phyloP scores from a whole-genome alignment of 1,140 invertebrate species.

The Eueides isabella region DNA sequence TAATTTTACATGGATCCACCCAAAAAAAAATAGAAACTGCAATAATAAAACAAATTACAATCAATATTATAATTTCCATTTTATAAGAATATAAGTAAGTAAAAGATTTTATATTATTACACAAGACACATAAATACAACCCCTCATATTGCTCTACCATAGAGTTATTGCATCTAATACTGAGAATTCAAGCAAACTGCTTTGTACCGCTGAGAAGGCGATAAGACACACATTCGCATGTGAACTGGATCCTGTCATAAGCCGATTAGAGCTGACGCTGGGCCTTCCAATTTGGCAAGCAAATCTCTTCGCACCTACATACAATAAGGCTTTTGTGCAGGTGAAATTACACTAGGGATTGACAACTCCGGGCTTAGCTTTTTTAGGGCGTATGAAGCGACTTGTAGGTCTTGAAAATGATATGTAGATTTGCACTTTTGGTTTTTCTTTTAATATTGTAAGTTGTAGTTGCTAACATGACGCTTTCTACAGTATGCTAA shows the following conservation, averaged over 20 bases:
- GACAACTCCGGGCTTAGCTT: slow-evolving; percentile 36
- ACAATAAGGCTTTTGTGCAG: slow-evolving; percentile 51
- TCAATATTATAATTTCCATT: too few relatives aligned
- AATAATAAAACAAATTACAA: neutral
- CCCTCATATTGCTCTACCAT: neutral
- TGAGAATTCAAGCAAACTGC: neutral
- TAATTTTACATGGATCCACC: too few relatives aligned
- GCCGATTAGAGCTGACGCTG: slow-evolving; percentile 52
- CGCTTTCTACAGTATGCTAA: neutral
- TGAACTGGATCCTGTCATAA: slow-evolving; percentile 47
- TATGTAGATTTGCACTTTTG: slow-evolving; percentile 3
- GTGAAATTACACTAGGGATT: slow-evolving; percentile 52
- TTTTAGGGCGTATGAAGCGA: slow-evolving; percentile 37
- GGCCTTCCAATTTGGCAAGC: slow-evolving; percentile 63
- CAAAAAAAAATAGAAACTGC: neutral
- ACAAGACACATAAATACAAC: neutral
- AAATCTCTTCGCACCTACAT: slow-evolving; percentile 64
- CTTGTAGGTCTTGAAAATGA: slow-evolving; percentile 30
- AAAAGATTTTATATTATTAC: neutral
- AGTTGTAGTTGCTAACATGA: neutral
- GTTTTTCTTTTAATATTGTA: neutral
- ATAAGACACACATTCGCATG: slow-evolving; percentile 33
- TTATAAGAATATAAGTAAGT: too few relatives aligned
- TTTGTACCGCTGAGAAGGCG: slow-evolving; percentile 8
- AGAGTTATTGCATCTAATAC: neutral